Conservation (phyloP, 1,140 invertebrate genomes). For the Zaprionus inermis region DNA sequence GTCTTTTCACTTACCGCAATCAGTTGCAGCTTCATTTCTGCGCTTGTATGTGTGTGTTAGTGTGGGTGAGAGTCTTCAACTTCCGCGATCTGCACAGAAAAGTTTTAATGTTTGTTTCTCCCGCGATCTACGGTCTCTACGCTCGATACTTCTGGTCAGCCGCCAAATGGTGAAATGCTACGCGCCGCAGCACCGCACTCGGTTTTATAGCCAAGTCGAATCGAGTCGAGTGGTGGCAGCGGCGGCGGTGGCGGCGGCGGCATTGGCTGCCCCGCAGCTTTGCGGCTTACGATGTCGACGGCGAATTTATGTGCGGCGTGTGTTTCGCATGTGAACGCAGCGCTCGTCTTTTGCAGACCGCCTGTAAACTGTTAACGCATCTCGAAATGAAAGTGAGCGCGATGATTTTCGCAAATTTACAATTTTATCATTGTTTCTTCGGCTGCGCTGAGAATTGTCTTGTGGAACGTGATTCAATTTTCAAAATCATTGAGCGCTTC, state of each 20-base stretch:
- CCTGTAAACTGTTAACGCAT: slow-evolving; percentile 63
- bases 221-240: not conserved
- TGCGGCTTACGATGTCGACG: slow-evolving; percentile 33
- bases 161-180: slow-evolving; percentile 72
- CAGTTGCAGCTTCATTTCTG: slow-evolving; percentile 62
- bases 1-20: slow-evolving; percentile 64
- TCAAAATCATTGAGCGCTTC: slow-evolving; percentile 66
- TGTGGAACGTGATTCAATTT: slow-evolving; percentile 66
- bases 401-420: slow-evolving; percentile 52
- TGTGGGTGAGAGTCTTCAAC: slow-evolving; percentile 22
- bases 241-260: not conserved
- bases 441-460: slow-evolving; percentile 63
- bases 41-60: slow-evolving; percentile 11
- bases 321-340: slow-evolving; percentile 51
- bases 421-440: slow-evolving; percentile 40
- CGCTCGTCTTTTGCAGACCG: not conserved
- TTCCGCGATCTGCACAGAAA: slow-evolving; percentile 46
- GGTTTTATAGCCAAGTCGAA: slow-evolving; percentile 61
- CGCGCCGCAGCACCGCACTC: slow-evolving; percentile 62
- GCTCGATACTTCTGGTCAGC: slow-evolving; percentile 45
- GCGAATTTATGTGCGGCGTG: slow-evolving; percentile 74
- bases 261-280: slow-evolving; percentile 25
- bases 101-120: slow-evolving; percentile 24
- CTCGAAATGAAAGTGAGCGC: slow-evolving; percentile 78
- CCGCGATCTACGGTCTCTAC: not conserved